Conservation (phyloP, 2,888 invertebrate genomes). For the Tortricodes alternella region DNA sequence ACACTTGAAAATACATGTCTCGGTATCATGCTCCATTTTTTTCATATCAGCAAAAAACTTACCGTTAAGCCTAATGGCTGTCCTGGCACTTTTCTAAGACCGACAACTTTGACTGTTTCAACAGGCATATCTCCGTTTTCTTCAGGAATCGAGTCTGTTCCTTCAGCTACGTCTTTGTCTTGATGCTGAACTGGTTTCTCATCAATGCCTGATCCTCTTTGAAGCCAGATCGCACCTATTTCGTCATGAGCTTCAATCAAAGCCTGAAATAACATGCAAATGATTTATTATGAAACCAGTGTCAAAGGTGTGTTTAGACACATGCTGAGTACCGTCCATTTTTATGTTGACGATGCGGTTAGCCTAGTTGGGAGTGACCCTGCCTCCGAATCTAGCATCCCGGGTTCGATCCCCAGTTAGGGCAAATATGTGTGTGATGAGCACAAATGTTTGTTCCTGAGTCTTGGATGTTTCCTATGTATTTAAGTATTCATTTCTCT, state of each 20-base stretch:
- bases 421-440: no score
- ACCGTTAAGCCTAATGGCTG: conserved; percentile 93
- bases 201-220: conserved; percentile 80
- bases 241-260: conserved; percentile 95
- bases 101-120: conserved; percentile 93
- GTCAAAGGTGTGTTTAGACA: background rate
- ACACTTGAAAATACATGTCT: no score
- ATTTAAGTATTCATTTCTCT: no score
- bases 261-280: conserved; percentile 75
- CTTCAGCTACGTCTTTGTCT: conserved; percentile 57
- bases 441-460: no score
- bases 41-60: no score
- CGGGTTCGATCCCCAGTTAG: no score
- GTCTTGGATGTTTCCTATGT: no score
- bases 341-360: no score
- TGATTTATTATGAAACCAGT: background rate
- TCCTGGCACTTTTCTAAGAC: conserved; percentile 91
- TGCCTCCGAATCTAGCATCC: no score
- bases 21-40: no score
- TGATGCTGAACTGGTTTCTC: conserved; percentile 63
- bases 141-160: conserved; percentile 54
- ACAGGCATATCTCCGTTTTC: conserved; percentile 86
- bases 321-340: no score
- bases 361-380: no score
- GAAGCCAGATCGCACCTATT: conserved; percentile 85